Evolutionary conservation across 2,888 invertebrate genomes (phyloP), one percentile per base, ranked within the genome.

Genomic region (Stictocephala bisonia): DNA sequence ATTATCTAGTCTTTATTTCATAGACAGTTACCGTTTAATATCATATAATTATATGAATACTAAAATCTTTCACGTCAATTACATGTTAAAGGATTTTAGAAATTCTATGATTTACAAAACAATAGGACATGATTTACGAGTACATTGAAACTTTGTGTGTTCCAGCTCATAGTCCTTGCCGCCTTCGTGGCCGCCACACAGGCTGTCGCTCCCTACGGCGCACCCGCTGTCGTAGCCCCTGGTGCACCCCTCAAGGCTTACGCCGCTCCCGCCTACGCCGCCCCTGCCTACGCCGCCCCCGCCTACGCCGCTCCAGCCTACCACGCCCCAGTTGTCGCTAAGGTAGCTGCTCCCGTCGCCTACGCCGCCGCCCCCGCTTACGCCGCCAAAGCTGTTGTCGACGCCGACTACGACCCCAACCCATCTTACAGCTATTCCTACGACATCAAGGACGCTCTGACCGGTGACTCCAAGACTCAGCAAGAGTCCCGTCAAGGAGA

Each of bases 351-450:
- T 50, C 71, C 72, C 72, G 53, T 88, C 60, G 82, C 86, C 27
- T 88, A 88, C 84, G 86, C 87, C 29, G 88, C 90, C 44, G 88
- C 89, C 40, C 87, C 88, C 77, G 87, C 87, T 73, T 50, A 67
- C 41, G 89, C 90, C 44, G 88, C 90, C 74, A 90, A 90, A 78
- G 76, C 72, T 41, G 71, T 75, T 48, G 78, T 74, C 35, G 78
- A 75, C 41, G 75, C 77, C 69, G 79, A 77, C 41, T 80, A 79
- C 78, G 80, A 80, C 75, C 78, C 79, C 18, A 76, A 79, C 74
- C 80, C 80, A 22, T 76, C 77, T 22, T 80, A 80, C 78, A 77
- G 75, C 72, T 80, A 79, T 75, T 78, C 76, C 29, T 80, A 79
- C 75, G 78, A 79, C 66, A 76, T 80, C 60, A 77, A 79, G 48